Evolutionary conservation across 1,140 invertebrate genomes (phyloP).

Genomic region (Macrobrachium nipponense): DNA sequence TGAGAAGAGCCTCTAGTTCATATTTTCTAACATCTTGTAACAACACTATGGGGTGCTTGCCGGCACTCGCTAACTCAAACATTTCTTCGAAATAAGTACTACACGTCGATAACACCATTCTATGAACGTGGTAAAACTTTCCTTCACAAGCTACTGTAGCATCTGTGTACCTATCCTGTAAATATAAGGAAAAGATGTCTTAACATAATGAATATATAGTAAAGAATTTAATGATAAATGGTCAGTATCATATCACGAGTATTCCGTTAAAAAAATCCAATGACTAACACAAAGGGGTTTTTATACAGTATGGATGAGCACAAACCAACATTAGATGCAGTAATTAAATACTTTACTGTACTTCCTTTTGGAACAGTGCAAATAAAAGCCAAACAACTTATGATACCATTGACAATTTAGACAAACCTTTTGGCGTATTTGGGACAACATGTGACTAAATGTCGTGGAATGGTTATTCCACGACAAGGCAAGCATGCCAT

Average conservation of each 20-base stretch:
- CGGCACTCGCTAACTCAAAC: background rate
- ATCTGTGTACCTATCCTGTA: constrained; percentile 12
- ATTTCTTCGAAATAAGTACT: constrained; percentile 8
- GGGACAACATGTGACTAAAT: constrained; percentile 2
- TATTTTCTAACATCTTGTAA: background rate
- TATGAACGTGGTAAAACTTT: constrained; percentile 7
- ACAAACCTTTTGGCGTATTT: background rate
- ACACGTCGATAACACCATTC: background rate
- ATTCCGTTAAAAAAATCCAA: background rate
- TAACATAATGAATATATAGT: background rate
- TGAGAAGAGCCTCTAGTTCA: constrained; percentile 4
- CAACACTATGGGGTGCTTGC: background rate
- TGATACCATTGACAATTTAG: background rate
- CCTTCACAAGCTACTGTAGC: constrained; percentile 1
- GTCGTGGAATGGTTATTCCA: constrained; percentile 5
- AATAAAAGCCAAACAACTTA: background rate
- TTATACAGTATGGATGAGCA: too few relatives aligned
- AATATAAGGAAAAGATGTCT: background rate
- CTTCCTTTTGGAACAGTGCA: background rate
- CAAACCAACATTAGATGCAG: too few relatives aligned
- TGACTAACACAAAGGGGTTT: too few relatives aligned
- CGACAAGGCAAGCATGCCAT: constrained; percentile 13
- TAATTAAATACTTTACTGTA: background rate
- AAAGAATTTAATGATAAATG: background rate
- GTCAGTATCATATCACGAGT: background rate